These are phyloP conservation scores for Myotis vivesi DNA, from an alignment of 2,797 vertebrate genomes.

Conservation along the genomic window DNA sequence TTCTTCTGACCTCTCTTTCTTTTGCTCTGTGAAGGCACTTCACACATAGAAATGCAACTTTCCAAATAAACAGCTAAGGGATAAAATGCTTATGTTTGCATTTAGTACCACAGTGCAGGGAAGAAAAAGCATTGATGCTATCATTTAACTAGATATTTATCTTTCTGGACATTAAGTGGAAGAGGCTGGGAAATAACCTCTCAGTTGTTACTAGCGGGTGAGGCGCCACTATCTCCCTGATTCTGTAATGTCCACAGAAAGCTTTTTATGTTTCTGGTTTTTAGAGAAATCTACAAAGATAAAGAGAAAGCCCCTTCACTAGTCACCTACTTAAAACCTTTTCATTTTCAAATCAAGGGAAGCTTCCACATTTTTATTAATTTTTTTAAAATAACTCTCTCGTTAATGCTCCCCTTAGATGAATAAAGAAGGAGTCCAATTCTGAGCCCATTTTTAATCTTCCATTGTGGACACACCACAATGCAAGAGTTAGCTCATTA, in stretches of 20 bases:
- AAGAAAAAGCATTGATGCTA: not conserved
- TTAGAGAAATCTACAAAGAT: conserved; percentile 26
- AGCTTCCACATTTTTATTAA: conserved; percentile 70
- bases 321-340: conserved; percentile 55
- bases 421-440: conserved; percentile 52
- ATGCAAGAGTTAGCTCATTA: conserved; percentile 68
- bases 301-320: conserved; percentile 10
- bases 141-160: conserved; percentile 16
- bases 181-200: not conserved
- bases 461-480: conserved; percentile 58
- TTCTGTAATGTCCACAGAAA: not conserved
- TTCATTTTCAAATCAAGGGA: conserved; percentile 53
- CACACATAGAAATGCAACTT: not conserved
- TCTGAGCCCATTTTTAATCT: conserved; percentile 54
- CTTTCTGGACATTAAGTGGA: not conserved
- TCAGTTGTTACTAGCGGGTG: not conserved
- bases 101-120: not conserved
- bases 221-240: not conserved
- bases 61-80: not conserved
- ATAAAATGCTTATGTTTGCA: not conserved
- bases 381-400: conserved; percentile 44
- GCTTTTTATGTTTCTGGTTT: not conserved
- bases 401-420: conserved; percentile 56
- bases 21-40: not conserved
- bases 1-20: not conserved